phyloP scores from a whole-genome alignment of 2,113 vertebrate genomes.

The Poicephalus meyeri region DNA sequence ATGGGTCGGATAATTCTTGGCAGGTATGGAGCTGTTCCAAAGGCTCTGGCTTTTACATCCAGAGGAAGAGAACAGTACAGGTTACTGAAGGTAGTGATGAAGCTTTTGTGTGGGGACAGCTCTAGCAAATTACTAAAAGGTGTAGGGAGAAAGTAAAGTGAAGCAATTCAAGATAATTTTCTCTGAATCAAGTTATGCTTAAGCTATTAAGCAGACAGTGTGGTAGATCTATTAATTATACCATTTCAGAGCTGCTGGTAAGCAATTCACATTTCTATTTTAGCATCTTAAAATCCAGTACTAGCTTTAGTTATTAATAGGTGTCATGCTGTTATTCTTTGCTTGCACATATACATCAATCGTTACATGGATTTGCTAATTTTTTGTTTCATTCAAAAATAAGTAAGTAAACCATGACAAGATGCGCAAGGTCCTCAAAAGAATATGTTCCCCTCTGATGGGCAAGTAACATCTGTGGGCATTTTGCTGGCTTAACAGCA shows the following conservation, averaged over 20 bases:
- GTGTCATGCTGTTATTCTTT: slow-evolving; percentile 11
- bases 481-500: slow-evolving; percentile 41
- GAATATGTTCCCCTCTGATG: slow-evolving; percentile 53
- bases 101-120: background rate
- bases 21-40: background rate
- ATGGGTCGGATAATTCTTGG: accelerated
- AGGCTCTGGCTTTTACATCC: background rate
- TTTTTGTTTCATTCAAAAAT: slow-evolving; percentile 26
- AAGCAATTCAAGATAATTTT: background rate
- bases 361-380: slow-evolving; percentile 13
- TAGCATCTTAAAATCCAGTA: background rate
- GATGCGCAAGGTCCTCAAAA: slow-evolving; percentile 32
- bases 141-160: background rate
- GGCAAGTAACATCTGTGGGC: slow-evolving; percentile 56
- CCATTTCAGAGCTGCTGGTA: background rate
- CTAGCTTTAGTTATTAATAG: slow-evolving; percentile 47
- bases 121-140: background rate
- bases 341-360: slow-evolving; percentile 41
- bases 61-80: background rate
- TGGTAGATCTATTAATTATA: background rate
- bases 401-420: slow-evolving; percentile 36
- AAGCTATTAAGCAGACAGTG: background rate
- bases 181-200: slow-evolving; percentile 1
- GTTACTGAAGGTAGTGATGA: background rate
- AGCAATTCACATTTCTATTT: slow-evolving; percentile 34